Conservation (phyloP, 2,888 invertebrate species). For the Lysandra bellargus region DNA sequence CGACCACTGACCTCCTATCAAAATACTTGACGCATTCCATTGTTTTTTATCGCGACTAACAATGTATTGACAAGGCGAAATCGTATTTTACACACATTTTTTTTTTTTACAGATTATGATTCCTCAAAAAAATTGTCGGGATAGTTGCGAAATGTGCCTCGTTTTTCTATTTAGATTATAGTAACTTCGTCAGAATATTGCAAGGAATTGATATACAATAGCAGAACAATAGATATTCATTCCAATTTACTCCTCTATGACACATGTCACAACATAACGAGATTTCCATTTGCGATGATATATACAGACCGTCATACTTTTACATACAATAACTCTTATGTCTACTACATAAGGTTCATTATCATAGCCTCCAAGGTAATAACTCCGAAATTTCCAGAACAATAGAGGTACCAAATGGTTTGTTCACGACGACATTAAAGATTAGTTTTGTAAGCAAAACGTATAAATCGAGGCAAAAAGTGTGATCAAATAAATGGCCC, state of each 20-base stretch:
- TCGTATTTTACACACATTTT: too few relatives aligned
- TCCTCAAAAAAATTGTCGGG: too few relatives aligned
- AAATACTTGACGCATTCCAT: too few relatives aligned
- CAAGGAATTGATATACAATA: not conserved
- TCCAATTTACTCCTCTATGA: not conserved
- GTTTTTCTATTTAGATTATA: not conserved
- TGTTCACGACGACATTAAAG: not conserved
- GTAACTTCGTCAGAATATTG: not conserved
- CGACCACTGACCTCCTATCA: too few relatives aligned
- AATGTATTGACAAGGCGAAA: too few relatives aligned
- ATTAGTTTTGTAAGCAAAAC: not conserved
- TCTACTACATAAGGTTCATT: not conserved
- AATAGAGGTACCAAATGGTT: not conserved
- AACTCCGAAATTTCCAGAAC: not conserved
- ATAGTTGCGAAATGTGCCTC: not conserved
- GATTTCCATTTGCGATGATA: not conserved
- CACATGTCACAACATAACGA: constrained; percentile 16
- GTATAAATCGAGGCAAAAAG: too few relatives aligned
- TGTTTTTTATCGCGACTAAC: too few relatives aligned
- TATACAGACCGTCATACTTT: not conserved
- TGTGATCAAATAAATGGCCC: too few relatives aligned
- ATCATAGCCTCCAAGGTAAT: not conserved
- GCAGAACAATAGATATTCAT: not conserved
- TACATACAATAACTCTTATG: not conserved
- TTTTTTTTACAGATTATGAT: too few relatives aligned